Base-by-base conservation (phyloP, 2,888 invertebrate species). In the Unio delphinus region DNA sequence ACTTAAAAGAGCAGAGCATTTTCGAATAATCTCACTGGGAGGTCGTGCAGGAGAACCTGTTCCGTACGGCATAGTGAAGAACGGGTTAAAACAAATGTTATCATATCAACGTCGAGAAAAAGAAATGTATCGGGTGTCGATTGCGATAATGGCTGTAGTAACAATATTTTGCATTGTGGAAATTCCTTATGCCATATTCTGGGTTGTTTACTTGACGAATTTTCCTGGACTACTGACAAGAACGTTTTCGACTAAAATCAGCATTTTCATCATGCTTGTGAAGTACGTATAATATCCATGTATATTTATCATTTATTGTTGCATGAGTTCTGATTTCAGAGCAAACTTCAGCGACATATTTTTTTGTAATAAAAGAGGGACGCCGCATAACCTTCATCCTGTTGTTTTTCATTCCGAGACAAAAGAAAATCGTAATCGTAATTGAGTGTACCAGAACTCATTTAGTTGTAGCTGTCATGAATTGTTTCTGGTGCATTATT, bases 111-210 rank as follows among this genome's bases (percentile, higher is more conserved):
- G 18, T 18, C 28, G 20, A 18, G 28, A 17, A 55, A 26, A 18
- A 34, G 18, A 55, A 45, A 54, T 55, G 3, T 20, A 26, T 5
- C 34, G 70, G n/a, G 64, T 30, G 4, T 60, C 67, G 0, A 68
- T 57, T 64, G 73, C 68, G 55, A 71, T 76, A n/a, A 73, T 73
- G 30, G 20, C 71, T n/a, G 69, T 72, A 4, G 73, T 76, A 54
- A 73, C 67, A n/a, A 68, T 76, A 70, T 65, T 76, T 4, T 76
- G 76, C 73, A 8, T 76, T 45, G 73, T 76, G 1, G 76, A 76
- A 55, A 76, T 76, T 55, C 76, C 76, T 28, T 76, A 72, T 34
- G 76, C 71, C 4, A 56, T 73, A 58, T 65, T 61, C 26, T 76
- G 73, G 55, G 73, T 72, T 15, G n/a, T 57, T 4, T 65, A 73